phyloP scores from a whole-genome alignment of 2,888 invertebrate species.

The Blastobasis adustella region DNA sequence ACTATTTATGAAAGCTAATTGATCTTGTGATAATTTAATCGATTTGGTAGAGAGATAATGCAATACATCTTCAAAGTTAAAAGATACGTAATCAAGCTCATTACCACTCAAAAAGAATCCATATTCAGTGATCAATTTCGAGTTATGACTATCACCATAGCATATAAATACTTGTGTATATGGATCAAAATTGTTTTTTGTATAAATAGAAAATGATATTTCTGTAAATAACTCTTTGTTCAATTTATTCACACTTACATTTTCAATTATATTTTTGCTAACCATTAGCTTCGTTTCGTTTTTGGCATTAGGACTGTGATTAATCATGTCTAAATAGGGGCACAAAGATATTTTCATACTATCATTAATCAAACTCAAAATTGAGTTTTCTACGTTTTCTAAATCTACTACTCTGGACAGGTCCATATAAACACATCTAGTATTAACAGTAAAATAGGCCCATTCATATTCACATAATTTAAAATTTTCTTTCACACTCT shows the following conservation, averaged over 20 bases:
- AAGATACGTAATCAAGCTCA: conserved; percentile 78
- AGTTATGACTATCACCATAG: conserved; percentile 89
- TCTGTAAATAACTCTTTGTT: conserved; percentile 47
- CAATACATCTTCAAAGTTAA: conserved; percentile 73
- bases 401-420: conserved; percentile 58
- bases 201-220: conserved; percentile 61
- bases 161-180: conserved; percentile 90
- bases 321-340: conserved; percentile 92
- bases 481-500: conserved; percentile 51
- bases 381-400: conserved; percentile 48
- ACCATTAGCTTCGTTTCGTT: conserved; percentile 68
- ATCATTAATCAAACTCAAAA: conserved; percentile 66
- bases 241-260: conserved; percentile 39
- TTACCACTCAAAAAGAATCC: conserved; percentile 86
- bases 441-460: conserved; percentile 91
- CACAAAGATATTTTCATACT: conserved; percentile 83
- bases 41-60: conserved; percentile 42
- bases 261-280: conserved; percentile 36
- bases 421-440: conserved; percentile 86
- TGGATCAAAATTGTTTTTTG: conserved; percentile 70
- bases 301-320: conserved; percentile 81
- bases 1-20: conserved; percentile 77
- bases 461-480: conserved; percentile 78
- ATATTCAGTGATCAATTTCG: conserved; percentile 88
- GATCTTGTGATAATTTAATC: conserved; percentile 67